Evolutionary conservation across 2,113 vertebrate genomes (phyloP).

Genomic region (Sebastes fasciatus): DNA sequence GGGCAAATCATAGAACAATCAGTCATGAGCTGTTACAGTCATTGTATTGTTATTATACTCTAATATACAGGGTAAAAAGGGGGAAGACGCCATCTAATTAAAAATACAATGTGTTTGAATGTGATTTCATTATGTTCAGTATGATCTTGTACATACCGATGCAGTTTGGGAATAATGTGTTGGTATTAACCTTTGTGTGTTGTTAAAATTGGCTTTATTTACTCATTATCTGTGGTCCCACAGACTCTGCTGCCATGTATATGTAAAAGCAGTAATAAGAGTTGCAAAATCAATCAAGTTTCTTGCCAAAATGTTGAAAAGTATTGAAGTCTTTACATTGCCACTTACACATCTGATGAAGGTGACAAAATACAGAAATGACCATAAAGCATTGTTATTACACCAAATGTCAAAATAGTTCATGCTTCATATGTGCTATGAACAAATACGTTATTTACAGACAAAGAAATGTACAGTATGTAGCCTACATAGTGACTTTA

Average conservation of each 20-base stretch:
- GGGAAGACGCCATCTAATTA: not conserved
- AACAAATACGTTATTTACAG: too few relatives aligned
- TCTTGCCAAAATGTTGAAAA: too few relatives aligned
- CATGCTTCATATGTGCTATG: too few relatives aligned
- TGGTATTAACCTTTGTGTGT: not conserved
- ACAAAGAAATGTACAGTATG: too few relatives aligned
- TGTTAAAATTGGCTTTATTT: not conserved
- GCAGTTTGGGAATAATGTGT: not conserved
- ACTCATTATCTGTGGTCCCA: not conserved
- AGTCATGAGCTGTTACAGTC: not conserved
- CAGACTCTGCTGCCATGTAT: not conserved
- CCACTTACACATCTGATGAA: too few relatives aligned
- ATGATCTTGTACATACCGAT: too few relatives aligned
- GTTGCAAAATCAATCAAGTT: not conserved
- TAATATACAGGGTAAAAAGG: not conserved
- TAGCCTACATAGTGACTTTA: too few relatives aligned
- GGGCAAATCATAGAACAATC: conserved; percentile 7
- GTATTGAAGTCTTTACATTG: too few relatives aligned
- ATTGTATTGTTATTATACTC: not conserved
- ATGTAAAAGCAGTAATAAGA: not conserved
- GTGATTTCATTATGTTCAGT: not conserved
- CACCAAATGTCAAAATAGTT: too few relatives aligned
- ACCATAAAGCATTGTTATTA: too few relatives aligned
- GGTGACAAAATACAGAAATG: too few relatives aligned
- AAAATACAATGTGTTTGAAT: not conserved